A percentile compares a stretch with the other conserved stretches of the same genome.
phyloP scores from a whole-genome alignment of 2,113 vertebrate species.

The Felis chaus region DNA sequence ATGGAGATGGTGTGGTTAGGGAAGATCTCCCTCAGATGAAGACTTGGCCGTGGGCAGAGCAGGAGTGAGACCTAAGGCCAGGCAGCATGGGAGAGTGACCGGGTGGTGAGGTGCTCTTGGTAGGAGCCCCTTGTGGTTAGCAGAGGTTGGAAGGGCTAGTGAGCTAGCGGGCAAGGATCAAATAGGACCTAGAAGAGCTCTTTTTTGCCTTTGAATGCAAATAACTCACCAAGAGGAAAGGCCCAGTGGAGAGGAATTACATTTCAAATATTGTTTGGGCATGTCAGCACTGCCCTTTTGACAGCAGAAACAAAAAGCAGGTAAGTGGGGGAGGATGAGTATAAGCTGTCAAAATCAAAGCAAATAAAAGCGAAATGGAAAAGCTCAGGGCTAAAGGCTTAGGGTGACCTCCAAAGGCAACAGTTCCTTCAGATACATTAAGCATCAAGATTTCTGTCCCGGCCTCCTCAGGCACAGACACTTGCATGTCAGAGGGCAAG shows the following conservation, averaged over 20 bases:
- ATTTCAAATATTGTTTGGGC: background rate
- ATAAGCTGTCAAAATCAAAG: background rate
- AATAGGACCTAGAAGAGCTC: background rate
- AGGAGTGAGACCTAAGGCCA: background rate
- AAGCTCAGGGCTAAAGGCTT: background rate
- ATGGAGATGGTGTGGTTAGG: background rate
- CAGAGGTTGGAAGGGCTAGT: background rate
- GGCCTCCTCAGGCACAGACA: fast-evolving
- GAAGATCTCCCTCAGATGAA: background rate
- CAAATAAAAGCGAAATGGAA: background rate
- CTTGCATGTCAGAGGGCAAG: fast-evolving
- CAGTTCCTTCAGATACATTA: background rate
- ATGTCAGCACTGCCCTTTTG: background rate
- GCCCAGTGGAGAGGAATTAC: background rate
- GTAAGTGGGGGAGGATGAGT: background rate
- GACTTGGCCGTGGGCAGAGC: background rate
- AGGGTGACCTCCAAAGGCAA: background rate
- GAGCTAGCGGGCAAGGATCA: background rate
- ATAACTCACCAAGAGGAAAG: background rate
- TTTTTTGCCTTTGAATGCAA: background rate
- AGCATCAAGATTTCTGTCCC: background rate
- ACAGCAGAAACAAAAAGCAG: background rate
- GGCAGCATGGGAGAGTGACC: background rate
- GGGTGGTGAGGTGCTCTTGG: fast-evolving
- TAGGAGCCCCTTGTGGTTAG: background rate